Evolutionary conservation across 1,140 invertebrate genomes (phyloP).

Genomic region (Vollenhovia emeryi): DNA sequence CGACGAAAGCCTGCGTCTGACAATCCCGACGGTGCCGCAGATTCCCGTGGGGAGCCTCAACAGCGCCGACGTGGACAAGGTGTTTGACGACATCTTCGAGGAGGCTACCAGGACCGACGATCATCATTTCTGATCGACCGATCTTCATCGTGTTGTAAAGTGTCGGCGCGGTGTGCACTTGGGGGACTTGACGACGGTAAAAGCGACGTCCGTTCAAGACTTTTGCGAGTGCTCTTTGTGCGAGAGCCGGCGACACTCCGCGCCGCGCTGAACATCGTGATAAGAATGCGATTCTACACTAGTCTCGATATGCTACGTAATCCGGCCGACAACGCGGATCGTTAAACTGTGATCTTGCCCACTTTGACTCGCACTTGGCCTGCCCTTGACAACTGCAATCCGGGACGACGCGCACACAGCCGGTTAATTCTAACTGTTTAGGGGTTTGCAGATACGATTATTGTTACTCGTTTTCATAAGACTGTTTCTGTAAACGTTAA

Average conservation of each 20-base stretch:
- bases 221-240: neutral
- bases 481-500: neutral
- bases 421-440: constrained; percentile 25
- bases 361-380: neutral
- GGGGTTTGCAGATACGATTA: neutral
- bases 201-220: neutral
- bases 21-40: constrained; percentile 18
- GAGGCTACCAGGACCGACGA: constrained; percentile 79
- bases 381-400: neutral
- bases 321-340: neutral
- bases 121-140: constrained; percentile 65
- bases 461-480: neutral
- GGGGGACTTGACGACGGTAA: neutral
- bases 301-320: neutral
- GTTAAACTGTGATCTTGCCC: constrained; percentile 15
- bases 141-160: neutral
- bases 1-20: constrained; percentile 85
- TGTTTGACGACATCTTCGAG: constrained; percentile 91
- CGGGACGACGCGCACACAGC: neutral
- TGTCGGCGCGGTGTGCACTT: neutral
- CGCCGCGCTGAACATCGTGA: neutral
- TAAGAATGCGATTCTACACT: neutral
- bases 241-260: neutral
- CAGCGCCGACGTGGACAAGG: constrained; percentile 91
- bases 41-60: constrained; percentile 69